These are phyloP conservation scores for Hoplodrina ambigua DNA, from an alignment of 2,888 invertebrate genomes.

Conservation along the genomic window DNA sequence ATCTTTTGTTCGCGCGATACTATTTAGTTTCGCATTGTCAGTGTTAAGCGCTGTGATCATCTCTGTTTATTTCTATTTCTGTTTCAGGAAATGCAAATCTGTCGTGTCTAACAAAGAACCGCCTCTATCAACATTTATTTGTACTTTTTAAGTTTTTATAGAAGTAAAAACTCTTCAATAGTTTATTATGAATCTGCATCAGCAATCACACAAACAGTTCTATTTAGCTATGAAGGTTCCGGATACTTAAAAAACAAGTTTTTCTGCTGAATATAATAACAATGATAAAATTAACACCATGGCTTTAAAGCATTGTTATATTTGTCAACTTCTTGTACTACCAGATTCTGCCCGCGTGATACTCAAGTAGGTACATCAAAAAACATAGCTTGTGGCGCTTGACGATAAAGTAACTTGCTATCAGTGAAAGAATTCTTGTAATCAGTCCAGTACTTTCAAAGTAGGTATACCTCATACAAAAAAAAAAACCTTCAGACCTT, in stretches of 20 bases:
- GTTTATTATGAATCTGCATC: slow-evolving; percentile 7
- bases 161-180: slow-evolving; percentile 30
- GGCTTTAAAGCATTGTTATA: neutral
- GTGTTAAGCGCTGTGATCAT: slow-evolving; percentile 15
- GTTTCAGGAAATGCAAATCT: slow-evolving; percentile 46
- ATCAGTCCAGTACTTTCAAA: too few species aligned
- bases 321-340: too few species aligned
- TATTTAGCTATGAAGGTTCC: slow-evolving; percentile 7
- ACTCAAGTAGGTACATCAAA: too few species aligned
- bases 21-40: slow-evolving; percentile 17
- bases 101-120: slow-evolving; percentile 26
- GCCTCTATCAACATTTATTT: slow-evolving; percentile 34
- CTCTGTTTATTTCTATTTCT: slow-evolving; percentile 27
- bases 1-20: slow-evolving; percentile 30
- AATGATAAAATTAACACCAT: neutral
- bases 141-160: slow-evolving; percentile 4
- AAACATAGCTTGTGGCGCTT: too few species aligned
- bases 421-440: too few species aligned
- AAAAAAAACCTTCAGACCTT: too few species aligned
- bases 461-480: too few species aligned
- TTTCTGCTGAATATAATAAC: neutral
- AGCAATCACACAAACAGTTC: neutral
- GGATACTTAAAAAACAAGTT: neutral
- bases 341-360: too few species aligned
- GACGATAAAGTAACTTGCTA: too few species aligned